phyloP scores from a whole-genome alignment of 2,797 vertebrate genomes.

The Sparus aurata region DNA sequence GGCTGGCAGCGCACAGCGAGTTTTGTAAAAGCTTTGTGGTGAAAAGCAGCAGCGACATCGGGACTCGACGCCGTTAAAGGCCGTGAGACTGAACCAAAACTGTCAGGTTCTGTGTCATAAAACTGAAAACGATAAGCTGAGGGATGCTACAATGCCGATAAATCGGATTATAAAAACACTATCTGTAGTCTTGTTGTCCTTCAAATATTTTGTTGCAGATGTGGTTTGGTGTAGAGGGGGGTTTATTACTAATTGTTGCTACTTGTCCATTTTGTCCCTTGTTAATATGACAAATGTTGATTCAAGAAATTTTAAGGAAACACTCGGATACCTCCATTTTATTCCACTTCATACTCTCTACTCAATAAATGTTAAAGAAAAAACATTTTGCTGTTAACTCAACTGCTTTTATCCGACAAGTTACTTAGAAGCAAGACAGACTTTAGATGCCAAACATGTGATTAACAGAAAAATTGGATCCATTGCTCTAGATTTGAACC shows the following conservation, averaged over 20 bases:
- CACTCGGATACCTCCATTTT: neutral
- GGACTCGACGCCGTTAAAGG: too few relatives aligned
- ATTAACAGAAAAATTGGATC: neutral
- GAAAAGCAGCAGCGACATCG: neutral
- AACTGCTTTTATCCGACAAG: neutral
- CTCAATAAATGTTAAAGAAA: neutral
- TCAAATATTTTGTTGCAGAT: too few relatives aligned
- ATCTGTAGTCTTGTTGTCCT: too few relatives aligned
- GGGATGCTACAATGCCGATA: too few relatives aligned
- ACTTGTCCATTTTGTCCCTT: too few relatives aligned
- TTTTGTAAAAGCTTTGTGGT: neutral
- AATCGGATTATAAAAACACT: too few relatives aligned
- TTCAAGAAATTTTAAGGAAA: neutral
- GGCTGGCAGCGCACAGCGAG: neutral
- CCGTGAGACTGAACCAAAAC: too few relatives aligned
- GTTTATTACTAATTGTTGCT: too few relatives aligned
- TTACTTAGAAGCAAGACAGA: neutral
- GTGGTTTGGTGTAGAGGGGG: too few relatives aligned
- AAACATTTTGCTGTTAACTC: neutral
- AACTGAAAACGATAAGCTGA: too few relatives aligned
- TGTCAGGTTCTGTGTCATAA: too few relatives aligned
- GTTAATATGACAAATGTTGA: neutral
- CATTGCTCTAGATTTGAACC: neutral
- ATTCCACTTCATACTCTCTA: neutral
- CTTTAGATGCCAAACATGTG: neutral